Conservation (phyloP, 2,888 invertebrate species). For the Asteroscopus sphinx region DNA sequence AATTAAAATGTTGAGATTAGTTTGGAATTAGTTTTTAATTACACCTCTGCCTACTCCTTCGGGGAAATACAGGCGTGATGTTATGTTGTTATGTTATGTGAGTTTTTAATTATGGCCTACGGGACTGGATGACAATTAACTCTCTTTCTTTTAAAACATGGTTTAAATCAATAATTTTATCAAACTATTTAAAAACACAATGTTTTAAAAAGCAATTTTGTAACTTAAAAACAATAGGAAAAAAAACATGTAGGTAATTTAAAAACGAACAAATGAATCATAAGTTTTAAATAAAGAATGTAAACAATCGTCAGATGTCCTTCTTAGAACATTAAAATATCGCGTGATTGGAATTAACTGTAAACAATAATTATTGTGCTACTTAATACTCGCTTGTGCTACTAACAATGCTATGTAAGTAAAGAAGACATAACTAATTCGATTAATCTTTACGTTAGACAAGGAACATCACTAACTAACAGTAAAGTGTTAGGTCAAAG, state of each 20-base stretch:
- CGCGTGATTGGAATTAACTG: slow-evolving; percentile 43
- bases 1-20: too few relatives aligned
- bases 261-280: neutral
- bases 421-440: slow-evolving; percentile 31
- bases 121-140: too few relatives aligned
- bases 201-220: too few relatives aligned
- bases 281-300: slow-evolving; percentile 1
- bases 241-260: neutral
- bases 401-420: slow-evolving; percentile 21
- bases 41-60: too few relatives aligned
- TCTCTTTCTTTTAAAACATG: too few relatives aligned
- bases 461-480: slow-evolving; percentile 37
- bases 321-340: slow-evolving; percentile 22
- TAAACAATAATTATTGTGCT: slow-evolving; percentile 39
- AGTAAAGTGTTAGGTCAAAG: slow-evolving; percentile 27
- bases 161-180: too few relatives aligned
- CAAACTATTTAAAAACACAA: too few relatives aligned
- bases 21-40: too few relatives aligned
- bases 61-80: too few relatives aligned
- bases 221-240: too few relatives aligned
- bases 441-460: slow-evolving; percentile 32
- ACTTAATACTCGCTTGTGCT: slow-evolving; percentile 31
- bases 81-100: too few relatives aligned
- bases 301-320: slow-evolving; percentile 20
- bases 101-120: too few relatives aligned